These are phyloP conservation scores for Natrix natrix DNA, from an alignment of 2,797 vertebrate genomes.

Conservation along the genomic window DNA sequence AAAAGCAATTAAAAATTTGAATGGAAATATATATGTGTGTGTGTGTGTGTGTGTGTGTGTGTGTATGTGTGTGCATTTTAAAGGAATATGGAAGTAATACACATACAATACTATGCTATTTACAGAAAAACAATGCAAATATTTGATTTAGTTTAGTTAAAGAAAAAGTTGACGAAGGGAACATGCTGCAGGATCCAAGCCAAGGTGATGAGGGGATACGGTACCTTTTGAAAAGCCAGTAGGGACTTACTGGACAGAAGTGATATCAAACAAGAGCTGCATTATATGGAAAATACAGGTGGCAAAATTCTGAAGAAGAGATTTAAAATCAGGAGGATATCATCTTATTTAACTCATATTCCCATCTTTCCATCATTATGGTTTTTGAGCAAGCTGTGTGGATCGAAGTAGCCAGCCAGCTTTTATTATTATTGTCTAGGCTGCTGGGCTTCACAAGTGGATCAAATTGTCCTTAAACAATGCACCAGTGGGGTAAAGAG, in stretches of 20 bases:
- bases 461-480: background rate
- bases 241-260: background rate
- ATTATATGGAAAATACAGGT: background rate
- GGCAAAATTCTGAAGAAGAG: background rate
- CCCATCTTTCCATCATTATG: background rate
- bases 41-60: no score
- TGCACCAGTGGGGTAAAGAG: background rate
- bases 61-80: background rate
- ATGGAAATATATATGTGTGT: background rate
- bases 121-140: background rate
- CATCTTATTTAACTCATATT: background rate
- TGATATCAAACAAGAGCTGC: background rate
- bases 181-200: background rate
- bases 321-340: background rate
- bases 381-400: background rate
- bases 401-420: background rate
- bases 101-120: background rate
- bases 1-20: background rate
- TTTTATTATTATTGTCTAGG: background rate
- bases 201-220: background rate
- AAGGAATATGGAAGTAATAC: no score
- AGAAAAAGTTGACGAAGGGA: background rate
- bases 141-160: background rate
- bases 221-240: background rate
- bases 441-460: background rate